Conservation (phyloP, 2,113 vertebrate species). For the Noturus placidus region DNA sequence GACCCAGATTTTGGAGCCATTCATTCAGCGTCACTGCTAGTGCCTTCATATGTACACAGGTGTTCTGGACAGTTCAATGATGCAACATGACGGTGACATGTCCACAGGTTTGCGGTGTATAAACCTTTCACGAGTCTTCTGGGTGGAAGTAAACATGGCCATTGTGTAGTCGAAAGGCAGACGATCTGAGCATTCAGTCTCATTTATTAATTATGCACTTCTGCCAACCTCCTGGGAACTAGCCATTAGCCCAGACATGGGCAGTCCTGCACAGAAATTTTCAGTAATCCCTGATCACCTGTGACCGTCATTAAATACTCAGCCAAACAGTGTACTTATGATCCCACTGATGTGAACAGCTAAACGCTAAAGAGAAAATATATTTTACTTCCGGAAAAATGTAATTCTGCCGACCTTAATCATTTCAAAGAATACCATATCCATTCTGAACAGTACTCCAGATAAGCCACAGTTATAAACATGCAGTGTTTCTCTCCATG, state of each 20-base stretch:
- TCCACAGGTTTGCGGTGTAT: not conserved
- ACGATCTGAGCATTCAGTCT: conserved; percentile 4
- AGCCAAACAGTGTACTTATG: conserved; percentile 29
- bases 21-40: conserved; percentile 35
- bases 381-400: conserved; percentile 9
- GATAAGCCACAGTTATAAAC: conserved; percentile 12
- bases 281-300: conserved; percentile 40
- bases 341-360: conserved; percentile 28
- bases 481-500: not conserved
- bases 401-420: conserved; percentile 16
- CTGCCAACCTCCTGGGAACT: conserved; percentile 6
- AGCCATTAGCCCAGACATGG: conserved; percentile 32
- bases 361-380: conserved; percentile 26
- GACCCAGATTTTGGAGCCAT: conserved; percentile 32
- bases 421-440: not conserved
- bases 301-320: conserved; percentile 39
- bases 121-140: conserved; percentile 3
- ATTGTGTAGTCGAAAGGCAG: conserved; percentile 2
- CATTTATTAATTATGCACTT: conserved; percentile 34
- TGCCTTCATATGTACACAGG: conserved; percentile 2
- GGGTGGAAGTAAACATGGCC: not conserved
- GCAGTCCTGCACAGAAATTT: conserved; percentile 32
- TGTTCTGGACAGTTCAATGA: not conserved
- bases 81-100: not conserved
- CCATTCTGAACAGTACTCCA: not conserved